Conservation (phyloP, 1,140 invertebrate species). For the Zeugodacus cucurbitae region DNA sequence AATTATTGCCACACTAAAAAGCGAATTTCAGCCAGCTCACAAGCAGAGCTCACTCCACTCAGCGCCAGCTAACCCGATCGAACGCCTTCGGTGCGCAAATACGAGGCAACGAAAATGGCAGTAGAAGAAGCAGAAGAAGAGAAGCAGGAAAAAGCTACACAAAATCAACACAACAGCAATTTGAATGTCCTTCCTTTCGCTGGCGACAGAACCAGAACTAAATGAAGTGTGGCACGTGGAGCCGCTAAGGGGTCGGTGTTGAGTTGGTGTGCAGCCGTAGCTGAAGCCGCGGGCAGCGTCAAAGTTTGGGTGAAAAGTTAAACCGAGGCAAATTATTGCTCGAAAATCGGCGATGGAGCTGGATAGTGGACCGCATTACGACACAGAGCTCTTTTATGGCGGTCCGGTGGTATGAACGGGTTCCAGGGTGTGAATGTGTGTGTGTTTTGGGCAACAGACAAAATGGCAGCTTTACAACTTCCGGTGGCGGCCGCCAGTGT, state of each 20-base stretch:
- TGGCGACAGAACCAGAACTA: not conserved
- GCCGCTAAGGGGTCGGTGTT: too few relatives aligned
- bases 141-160: not conserved
- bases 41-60: not conserved
- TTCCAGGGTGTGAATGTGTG: not conserved
- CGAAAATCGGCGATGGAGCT: not conserved
- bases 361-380: not conserved
- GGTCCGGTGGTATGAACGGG: not conserved
- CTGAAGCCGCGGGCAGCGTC: not conserved
- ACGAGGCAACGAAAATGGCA: not conserved
- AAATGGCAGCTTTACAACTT: conserved; percentile 42
- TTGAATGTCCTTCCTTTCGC: conserved; percentile 3
- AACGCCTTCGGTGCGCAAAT: conserved; percentile 2
- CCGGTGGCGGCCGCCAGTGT: not conserved
- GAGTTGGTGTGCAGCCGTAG: not conserved
- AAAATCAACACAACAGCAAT: conserved; percentile 13
- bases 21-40: not conserved
- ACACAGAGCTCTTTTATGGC: not conserved
- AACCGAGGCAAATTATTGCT: not conserved
- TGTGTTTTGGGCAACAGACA: not conserved
- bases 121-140: not conserved
- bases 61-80: not conserved
- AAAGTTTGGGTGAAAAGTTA: conserved; percentile 38
- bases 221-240: not conserved
- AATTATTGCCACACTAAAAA: conserved; percentile 23